A percentile compares a stretch with the other conserved stretches of the same genome.
phyloP scores from a whole-genome alignment of 2,888 invertebrate genomes.

The Augochlorella aurata region DNA sequence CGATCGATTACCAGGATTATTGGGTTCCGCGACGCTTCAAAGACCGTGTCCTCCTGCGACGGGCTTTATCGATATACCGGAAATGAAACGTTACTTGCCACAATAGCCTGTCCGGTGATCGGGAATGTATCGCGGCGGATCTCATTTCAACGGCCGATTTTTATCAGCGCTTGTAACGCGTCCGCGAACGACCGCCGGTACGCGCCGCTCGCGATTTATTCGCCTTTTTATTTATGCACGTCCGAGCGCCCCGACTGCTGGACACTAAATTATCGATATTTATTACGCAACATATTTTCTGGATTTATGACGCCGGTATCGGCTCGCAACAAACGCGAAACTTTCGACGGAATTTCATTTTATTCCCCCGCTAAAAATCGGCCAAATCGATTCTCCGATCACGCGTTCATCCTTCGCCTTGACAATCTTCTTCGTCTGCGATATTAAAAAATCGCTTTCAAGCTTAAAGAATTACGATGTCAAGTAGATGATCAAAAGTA shows the following conservation, averaged over 20 bases:
- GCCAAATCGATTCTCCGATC: neutral
- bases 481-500: no score
- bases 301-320: neutral
- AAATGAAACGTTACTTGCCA: constrained; percentile 18
- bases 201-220: neutral
- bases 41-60: neutral
- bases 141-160: neutral
- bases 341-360: neutral
- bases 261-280: constrained; percentile 7
- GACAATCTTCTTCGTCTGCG: neutral
- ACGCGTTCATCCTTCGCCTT: neutral
- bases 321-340: neutral
- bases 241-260: neutral
- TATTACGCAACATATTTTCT: neutral
- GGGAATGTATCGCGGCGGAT: neutral
- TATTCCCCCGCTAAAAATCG: neutral
- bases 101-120: constrained; percentile 12
- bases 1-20: constrained; percentile 29
- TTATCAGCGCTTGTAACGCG: neutral
- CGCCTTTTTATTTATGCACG: constrained; percentile 14
- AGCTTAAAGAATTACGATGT: neutral
- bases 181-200: neutral
- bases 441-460: neutral
- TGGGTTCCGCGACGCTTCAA: constrained; percentile 24
- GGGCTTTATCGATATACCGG: constrained; percentile 19